Evolutionary conservation across 2,113 vertebrate genomes (phyloP).

Genomic region (Gallinago paraguaiae): DNA sequence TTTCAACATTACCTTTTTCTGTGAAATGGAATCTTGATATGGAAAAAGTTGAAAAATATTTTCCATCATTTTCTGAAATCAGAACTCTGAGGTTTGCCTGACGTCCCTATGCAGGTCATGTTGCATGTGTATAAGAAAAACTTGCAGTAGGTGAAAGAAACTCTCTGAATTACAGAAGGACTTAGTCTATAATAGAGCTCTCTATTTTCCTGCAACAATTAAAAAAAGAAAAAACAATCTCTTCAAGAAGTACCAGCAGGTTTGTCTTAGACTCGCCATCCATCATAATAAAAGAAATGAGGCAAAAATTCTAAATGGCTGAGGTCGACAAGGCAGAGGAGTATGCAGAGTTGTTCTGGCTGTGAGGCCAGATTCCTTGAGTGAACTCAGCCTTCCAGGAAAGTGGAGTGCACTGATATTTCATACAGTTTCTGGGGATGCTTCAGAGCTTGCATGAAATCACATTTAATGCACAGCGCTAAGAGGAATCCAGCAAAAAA

Average conservation of each 20-base stretch:
- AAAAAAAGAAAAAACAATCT: background rate
- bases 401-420: background rate
- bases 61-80: background rate
- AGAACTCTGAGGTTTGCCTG: background rate
- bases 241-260: background rate
- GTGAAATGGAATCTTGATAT: background rate
- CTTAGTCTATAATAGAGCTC: background rate
- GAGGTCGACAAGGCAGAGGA: background rate
- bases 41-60: background rate
- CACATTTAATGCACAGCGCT: background rate
- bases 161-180: background rate
- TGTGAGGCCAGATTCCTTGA: background rate
- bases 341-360: background rate
- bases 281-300: background rate
- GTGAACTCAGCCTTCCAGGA: background rate
- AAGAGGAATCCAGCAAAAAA: background rate
- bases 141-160: background rate
- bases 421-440: background rate
- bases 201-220: background rate
- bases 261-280: background rate
- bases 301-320: background rate
- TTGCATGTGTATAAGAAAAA: background rate
- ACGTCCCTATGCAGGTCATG: background rate
- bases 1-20: background rate
- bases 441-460: background rate